A percentile compares a stretch with the other conserved stretches of the same genome.
phyloP scores from a whole-genome alignment of 2,888 invertebrate species.

The Agrochola litura region DNA sequence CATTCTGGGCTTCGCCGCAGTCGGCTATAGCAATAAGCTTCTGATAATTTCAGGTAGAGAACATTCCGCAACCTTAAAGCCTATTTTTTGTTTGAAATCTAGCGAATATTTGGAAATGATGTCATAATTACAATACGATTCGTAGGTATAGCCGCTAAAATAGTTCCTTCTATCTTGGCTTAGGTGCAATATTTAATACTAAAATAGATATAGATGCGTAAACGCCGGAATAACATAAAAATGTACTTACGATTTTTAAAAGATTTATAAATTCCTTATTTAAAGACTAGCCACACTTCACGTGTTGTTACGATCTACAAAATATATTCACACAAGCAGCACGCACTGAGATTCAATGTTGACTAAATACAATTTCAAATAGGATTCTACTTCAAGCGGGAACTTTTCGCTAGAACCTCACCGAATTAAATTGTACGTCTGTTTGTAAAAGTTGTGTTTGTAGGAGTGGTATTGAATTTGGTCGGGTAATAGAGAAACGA shows the following conservation, averaged over 20 bases:
- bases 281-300: constrained; percentile 52
- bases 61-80: not conserved
- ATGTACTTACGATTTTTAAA: constrained; percentile 49
- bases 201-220: not conserved
- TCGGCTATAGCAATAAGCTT: not conserved
- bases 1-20: not conserved
- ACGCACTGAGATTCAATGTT: constrained; percentile 54
- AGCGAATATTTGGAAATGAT: constrained; percentile 35
- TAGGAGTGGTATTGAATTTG: constrained; percentile 60
- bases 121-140: constrained; percentile 13
- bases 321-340: constrained; percentile 46
- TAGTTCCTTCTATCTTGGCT: not conserved
- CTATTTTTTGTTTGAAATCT: not conserved
- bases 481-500: constrained; percentile 52
- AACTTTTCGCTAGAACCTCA: constrained; percentile 64
- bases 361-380: constrained; percentile 70
- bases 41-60: not conserved
- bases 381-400: constrained; percentile 71
- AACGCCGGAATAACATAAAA: not conserved
- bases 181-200: not conserved
- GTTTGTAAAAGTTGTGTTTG: fast-evolving
- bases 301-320: constrained; percentile 31
- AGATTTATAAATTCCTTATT: constrained; percentile 51
- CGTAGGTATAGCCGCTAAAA: not conserved
- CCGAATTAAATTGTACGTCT: constrained; percentile 34